Evolutionary conservation across 2,113 vertebrate genomes (phyloP), one percentile per base, ranked within the genome.

Genomic region (Scalopus aquaticus): DNA sequence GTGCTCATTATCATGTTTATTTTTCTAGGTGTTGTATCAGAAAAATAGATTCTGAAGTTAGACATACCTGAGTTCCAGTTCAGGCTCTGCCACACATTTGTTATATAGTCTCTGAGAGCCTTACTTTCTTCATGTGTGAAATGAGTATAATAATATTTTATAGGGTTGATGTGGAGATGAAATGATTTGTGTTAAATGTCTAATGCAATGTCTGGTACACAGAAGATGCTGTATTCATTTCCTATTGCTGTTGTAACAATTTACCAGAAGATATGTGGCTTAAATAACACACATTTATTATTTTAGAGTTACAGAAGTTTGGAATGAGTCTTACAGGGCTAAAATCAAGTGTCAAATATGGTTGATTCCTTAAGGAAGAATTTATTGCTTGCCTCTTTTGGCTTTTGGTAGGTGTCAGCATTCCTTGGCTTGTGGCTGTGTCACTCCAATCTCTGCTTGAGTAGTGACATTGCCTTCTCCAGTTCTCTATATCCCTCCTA

Each of bases 11-110:
- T 88, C 15, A 46, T 32, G 15, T 5, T 69, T 94, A 65, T 62
- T 94, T 88, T 94, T 91, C 15, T 94, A 46, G 22, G 20, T 44
- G 11, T 28, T 54, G 0, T 76, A 70, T 26, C 90, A 39, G 39
- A 69, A 93, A 94, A 90, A 76, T 37, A 69, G 22, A 62, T 93
- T 86, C 35, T 90, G 35, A 67, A 91, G 11, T 86, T 72, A 82
- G 20, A 62, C 7, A 86, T 70, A 62, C 26, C 19, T 73, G 39
- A 62, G 39, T 89, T 96, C n/a, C n/a, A 88, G 1, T 91, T 94
- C 30, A 88, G 54, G 26, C 9, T 69, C 54, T 95, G 22, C 8
- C 62, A 91, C 72, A 81, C 72, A 77, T 84, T 94, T 49, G 24
- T 85, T 90, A 22, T 32, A 19, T 90, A 17, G 56, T 72, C 51